Evolutionary conservation across 1,140 invertebrate genomes (phyloP).

Genomic region (Trachymyrmex septentrionalis): DNA sequence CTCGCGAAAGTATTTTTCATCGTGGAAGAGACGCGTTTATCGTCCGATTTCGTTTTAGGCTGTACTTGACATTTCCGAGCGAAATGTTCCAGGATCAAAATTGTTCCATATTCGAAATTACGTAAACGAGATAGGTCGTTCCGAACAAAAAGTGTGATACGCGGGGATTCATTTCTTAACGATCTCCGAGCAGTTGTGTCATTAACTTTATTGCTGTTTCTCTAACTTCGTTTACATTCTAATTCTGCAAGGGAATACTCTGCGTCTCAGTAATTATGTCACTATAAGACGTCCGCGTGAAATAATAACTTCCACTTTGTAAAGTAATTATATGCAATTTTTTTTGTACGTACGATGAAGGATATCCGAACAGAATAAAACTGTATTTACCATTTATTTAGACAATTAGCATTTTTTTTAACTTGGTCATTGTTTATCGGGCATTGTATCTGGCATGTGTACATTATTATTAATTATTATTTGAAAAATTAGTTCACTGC

Average conservation of each 20-base stretch:
- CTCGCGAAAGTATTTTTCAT: slow-evolving; percentile 34
- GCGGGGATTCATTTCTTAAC: slow-evolving; percentile 40
- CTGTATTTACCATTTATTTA: neutral
- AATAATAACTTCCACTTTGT: slow-evolving; percentile 4
- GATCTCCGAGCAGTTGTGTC: slow-evolving; percentile 23
- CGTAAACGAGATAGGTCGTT: neutral
- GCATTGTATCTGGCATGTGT: neutral
- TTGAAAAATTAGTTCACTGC: neutral
- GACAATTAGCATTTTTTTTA: slow-evolving; percentile 1
- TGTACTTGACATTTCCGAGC: slow-evolving; percentile 41
- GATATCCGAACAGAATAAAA: neutral
- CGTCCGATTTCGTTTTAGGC: slow-evolving; percentile 54
- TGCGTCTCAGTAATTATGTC: slow-evolving; percentile 25
- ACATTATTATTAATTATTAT: slow-evolving; percentile 20
- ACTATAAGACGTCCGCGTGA: neutral
- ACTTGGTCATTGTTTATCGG: neutral
- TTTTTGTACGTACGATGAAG: neutral
- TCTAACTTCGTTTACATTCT: slow-evolving; percentile 44
- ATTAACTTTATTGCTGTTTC: slow-evolving; percentile 41
- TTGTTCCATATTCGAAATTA: slow-evolving; percentile 58
- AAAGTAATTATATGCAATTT: slow-evolving; percentile 25
- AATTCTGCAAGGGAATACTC: slow-evolving; percentile 24
- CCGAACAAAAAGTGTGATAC: slow-evolving; percentile 26
- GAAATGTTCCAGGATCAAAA: slow-evolving; percentile 40
- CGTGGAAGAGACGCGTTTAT: slow-evolving; percentile 35